phyloP scores from a whole-genome alignment of 2,797 vertebrate genomes.

The Microctenopoma stevenorrisi region DNA sequence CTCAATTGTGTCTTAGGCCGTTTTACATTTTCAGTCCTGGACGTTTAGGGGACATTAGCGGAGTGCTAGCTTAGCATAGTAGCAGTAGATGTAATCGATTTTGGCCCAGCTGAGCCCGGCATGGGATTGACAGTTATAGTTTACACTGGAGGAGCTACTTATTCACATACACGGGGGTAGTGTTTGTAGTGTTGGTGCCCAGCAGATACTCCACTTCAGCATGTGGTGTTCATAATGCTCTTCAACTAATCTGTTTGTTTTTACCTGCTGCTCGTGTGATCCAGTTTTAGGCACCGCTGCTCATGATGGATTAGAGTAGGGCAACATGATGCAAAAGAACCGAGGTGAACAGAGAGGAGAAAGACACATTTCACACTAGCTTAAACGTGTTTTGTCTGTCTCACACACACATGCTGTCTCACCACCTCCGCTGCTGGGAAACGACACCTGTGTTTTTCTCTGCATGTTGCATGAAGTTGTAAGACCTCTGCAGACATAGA shows the following conservation, averaged over 20 bases:
- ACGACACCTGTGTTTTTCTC: conserved; percentile 26
- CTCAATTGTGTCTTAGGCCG: conserved; percentile 47
- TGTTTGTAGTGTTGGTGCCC: conserved; percentile 6
- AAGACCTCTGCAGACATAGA: conserved; percentile 7
- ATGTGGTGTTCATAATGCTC: conserved; percentile 48
- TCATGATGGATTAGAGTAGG: conserved; percentile 41
- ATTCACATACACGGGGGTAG: background rate
- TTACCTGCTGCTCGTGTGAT: conserved; percentile 79
- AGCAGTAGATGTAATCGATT: conserved; percentile 34
- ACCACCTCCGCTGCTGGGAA: conserved; percentile 34
- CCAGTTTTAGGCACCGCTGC: conserved; percentile 71
- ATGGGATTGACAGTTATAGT: conserved; percentile 58
- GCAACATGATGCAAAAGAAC: background rate
- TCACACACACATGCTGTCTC: conserved; percentile 18
- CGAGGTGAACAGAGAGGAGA: conserved; percentile 18
- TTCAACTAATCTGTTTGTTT: conserved; percentile 59
- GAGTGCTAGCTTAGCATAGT: conserved; percentile 31
- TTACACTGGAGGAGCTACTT: conserved; percentile 70
- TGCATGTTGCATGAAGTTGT: conserved; percentile 26
- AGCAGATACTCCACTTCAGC: conserved; percentile 27
- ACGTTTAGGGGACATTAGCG: conserved; percentile 31
- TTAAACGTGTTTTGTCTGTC: conserved; percentile 22
- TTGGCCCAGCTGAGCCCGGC: conserved; percentile 45
- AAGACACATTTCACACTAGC: conserved; percentile 38
- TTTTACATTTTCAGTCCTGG: conserved; percentile 39